Evolutionary conservation across 1,140 invertebrate species (phyloP).

Genomic region (Plodia interpunctella): DNA sequence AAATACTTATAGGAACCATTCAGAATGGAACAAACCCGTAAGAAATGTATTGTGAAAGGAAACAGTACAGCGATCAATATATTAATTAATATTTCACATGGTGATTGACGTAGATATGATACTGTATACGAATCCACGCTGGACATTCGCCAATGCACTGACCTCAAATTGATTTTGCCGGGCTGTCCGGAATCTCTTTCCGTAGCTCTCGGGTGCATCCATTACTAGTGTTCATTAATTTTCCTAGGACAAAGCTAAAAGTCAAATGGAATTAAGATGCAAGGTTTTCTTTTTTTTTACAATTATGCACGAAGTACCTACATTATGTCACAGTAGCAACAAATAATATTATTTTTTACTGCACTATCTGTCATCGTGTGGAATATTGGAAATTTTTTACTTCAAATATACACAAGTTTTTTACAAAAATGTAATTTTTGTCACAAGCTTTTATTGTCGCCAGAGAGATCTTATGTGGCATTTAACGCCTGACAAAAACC

Average conservation of each 20-base stretch:
- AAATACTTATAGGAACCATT: not conserved
- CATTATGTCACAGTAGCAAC: no score
- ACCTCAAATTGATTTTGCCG: constrained; percentile 72
- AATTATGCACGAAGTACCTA: no score
- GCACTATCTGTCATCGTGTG: no score
- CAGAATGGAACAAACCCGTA: constrained; percentile 13
- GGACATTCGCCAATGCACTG: constrained; percentile 57
- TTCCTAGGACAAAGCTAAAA: constrained; percentile 17
- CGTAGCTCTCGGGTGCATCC: constrained; percentile 32
- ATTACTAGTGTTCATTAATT: constrained; percentile 63
- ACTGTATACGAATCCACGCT: constrained; percentile 20
- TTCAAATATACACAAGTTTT: no score
- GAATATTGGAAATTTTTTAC: no score
- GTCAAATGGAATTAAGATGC: no score
- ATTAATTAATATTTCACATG: constrained; percentile 11
- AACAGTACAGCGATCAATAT: not conserved
- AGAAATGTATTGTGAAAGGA: constrained; percentile 3
- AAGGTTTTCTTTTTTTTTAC: no score
- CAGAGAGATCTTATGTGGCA: no score
- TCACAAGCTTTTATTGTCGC: no score
- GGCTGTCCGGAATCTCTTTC: constrained; percentile 56
- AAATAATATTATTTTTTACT: no score
- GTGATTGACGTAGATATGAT: constrained; percentile 27
- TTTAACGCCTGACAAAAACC: no score
- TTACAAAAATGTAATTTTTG: no score